A percentile compares a stretch with the other conserved stretches of the same genome.
These are phyloP conservation scores for Anas platyrhynchos DNA, from an alignment of 2,113 vertebrate genomes.

Conservation along the genomic window DNA sequence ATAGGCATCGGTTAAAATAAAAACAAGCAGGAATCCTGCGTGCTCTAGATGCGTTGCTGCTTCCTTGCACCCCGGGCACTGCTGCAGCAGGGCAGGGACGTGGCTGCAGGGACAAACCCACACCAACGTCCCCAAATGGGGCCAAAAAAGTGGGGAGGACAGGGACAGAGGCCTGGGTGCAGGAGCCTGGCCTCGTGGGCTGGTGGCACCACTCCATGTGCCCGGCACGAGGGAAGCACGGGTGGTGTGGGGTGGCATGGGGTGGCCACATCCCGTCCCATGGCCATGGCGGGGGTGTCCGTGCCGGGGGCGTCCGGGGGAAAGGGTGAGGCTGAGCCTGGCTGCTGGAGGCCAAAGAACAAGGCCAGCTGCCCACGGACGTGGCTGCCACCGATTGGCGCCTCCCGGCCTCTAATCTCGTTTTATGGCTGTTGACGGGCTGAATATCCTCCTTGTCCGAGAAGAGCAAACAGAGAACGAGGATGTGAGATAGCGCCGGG, in stretches of 20 bases:
- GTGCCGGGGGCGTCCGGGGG: neutral
- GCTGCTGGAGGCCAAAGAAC: conserved; percentile 72
- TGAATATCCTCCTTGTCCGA: conserved; percentile 72
- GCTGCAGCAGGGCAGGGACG: neutral
- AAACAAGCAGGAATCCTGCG: neutral
- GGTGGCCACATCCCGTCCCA: neutral
- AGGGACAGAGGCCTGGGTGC: neutral
- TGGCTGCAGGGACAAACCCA: accelerated
- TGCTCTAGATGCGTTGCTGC: neutral
- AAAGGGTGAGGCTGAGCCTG: conserved; percentile 20
- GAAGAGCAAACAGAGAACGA: conserved; percentile 73
- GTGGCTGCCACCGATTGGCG: conserved; percentile 16
- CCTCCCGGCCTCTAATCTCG: conserved; percentile 67
- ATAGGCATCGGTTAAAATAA: conserved; percentile 50
- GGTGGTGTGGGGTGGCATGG: neutral
- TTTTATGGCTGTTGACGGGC: conserved; percentile 71
- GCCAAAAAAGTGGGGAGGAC: accelerated
- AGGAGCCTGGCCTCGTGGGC: neutral
- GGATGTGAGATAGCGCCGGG: conserved; percentile 65
- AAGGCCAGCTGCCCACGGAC: conserved; percentile 69
- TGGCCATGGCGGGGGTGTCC: neutral
- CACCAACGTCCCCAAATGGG: accelerated
- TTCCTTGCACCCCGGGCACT: accelerated
- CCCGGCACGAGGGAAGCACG: neutral
- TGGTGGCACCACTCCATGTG: accelerated